Base-by-base conservation (phyloP, 2,797 vertebrate species). In the Tachyglossus aculeatus region DNA sequence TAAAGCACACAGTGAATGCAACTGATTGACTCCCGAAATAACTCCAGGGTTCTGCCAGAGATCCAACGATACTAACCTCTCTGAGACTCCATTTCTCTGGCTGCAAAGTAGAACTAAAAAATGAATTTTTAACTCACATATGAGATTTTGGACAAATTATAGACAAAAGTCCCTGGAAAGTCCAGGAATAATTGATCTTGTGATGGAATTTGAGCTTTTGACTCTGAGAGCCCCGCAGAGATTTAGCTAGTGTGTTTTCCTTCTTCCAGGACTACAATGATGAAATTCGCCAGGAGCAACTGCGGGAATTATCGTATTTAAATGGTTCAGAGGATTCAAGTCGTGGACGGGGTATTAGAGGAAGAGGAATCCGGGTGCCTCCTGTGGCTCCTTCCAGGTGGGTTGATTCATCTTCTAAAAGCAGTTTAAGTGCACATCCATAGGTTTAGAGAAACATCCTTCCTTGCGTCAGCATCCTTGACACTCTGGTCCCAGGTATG, bases 251-350 rank as follows among this genome's bases (percentile, higher is more conserved):
- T 5, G 71, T 53, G 5, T 51, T 18, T 54, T 74, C 50, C 83
- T 6, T 21, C 18, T 83, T 85, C 69, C 64, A 94, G 98, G 98
- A 99, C 88, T 99, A 99, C 85, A 99, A 99, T 68, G 98, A 99
- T 88, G 96, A 99, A 92, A 99, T 99, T 86, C 96, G 98, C 73
- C 98, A 99, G 89, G 97, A 99, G 85, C 98, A 99, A 62, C 92
- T 99, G 77, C 94, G 98, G 80, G 98, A 99, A 86, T 92, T 99
- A 54, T 98, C 97, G 0, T 95, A 97, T 82, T 88, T 99, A 87
- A 99, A 99, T 1, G 98, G 97, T 70, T 98, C 96, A 2, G 96
- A 99, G 9, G 97, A 99, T 61, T 93, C 96, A 47, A 91, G 88
- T 74, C 93, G 95, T 86, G 96, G 95, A 67, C 94, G 97, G 84